These are phyloP conservation scores for Asbolus verrucosus DNA, from an alignment of 1,140 invertebrate species.

Conservation along the genomic window DNA sequence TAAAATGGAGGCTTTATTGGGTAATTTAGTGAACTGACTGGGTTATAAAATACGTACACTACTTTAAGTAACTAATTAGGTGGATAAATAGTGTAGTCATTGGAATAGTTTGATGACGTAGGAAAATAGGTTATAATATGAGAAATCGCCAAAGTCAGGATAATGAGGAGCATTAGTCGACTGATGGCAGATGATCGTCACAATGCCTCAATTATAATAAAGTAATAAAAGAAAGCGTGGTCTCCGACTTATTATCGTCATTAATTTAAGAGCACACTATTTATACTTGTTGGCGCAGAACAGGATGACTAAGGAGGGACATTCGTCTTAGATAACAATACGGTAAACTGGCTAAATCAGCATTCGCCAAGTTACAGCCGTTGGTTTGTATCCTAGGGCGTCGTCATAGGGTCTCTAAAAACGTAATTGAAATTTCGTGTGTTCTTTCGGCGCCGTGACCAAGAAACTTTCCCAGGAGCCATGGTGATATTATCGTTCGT, in stretches of 20 bases:
- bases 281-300: constrained; percentile 51
- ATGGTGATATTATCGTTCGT: constrained; percentile 15
- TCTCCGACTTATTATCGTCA: constrained; percentile 46
- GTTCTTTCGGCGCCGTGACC: not conserved
- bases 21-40: constrained; percentile 1
- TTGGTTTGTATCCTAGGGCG: constrained; percentile 20
- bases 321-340: constrained; percentile 56
- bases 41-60: constrained; percentile 16
- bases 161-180: constrained; percentile 38
- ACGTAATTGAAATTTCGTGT: constrained; percentile 33
- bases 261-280: constrained; percentile 49
- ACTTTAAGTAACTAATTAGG: constrained; percentile 23
- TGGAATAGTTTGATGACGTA: constrained; percentile 20
- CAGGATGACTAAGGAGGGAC: constrained; percentile 51
- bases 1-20: constrained; percentile 13
- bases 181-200: constrained; percentile 36
- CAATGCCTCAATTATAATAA: constrained; percentile 42
- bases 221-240: constrained; percentile 48
- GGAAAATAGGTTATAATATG: constrained; percentile 36
- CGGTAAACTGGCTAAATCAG: constrained; percentile 56
- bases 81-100: constrained; percentile 31
- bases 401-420: constrained; percentile 9
- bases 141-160: constrained; percentile 30
- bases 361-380: constrained; percentile 44
- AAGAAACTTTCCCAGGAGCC: not conserved